Percentiles rank a stretch among this genome's conserved stretches.
These are phyloP conservation scores for Echinarachnius parma DNA, from an alignment of 53 echinoderm and acorn worm genomes.

Conservation along the genomic window DNA sequence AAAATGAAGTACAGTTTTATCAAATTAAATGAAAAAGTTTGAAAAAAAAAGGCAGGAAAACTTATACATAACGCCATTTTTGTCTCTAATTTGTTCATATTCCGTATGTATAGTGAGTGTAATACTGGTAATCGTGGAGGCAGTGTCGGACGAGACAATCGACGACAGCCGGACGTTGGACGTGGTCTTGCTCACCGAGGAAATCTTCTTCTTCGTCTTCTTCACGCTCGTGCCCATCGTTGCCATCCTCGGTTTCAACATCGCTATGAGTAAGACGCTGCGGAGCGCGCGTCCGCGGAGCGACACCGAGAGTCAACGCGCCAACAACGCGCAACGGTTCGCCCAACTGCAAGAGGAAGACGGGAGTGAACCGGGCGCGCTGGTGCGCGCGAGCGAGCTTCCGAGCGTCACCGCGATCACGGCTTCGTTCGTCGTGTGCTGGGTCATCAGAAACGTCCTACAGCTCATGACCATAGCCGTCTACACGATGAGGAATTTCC, in stretches of 20 bases:
- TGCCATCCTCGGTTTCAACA: neutral
- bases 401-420: neutral
- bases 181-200: conserved; percentile 10
- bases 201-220: conserved; percentile 12
- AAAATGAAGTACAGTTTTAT: too few relatives aligned
- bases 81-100: neutral
- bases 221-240: conserved; percentile 14
- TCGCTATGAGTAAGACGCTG: neutral
- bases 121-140: neutral
- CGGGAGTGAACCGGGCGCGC: conserved; percentile 10
- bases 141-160: neutral
- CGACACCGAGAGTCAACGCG: neutral
- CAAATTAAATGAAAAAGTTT: too few relatives aligned
- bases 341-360: conserved; percentile 13
- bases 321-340: conserved; percentile 16
- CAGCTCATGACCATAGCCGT: neutral
- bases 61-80: neutral
- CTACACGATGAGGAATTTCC: conserved; percentile 1
- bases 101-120: conserved; percentile 1
- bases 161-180: neutral
- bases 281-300: conserved; percentile 1
- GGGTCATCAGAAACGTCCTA: neutral
- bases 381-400: conserved; percentile 6
- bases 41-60: neutral
- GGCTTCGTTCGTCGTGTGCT: conserved; percentile 19